phyloP scores from a whole-genome alignment of 2,888 invertebrate species.

The Cryptus armator region DNA sequence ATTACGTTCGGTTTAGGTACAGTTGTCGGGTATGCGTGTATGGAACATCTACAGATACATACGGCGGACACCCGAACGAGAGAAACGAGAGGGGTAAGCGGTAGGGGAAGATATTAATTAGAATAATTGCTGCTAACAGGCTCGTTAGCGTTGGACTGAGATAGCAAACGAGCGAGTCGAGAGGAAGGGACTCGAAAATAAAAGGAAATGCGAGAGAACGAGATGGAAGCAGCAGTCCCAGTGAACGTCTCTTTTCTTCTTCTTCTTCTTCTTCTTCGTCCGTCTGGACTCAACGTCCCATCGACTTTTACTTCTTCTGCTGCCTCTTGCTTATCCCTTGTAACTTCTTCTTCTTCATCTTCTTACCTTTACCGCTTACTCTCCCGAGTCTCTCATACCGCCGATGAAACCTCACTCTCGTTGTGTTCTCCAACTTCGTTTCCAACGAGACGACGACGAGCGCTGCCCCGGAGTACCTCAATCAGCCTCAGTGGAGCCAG shows the following conservation, averaged over 20 bases:
- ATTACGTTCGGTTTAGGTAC: constrained; percentile 1
- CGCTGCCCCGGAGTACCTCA: constrained; percentile 71
- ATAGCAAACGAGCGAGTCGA: constrained; percentile 81
- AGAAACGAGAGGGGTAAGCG: constrained; percentile 49
- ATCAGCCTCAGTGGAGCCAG: constrained; percentile 71
- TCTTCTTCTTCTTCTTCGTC: constrained; percentile 55
- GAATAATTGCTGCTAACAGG: constrained; percentile 85
- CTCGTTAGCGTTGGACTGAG: constrained; percentile 84
- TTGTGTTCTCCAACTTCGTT: constrained; percentile 51
- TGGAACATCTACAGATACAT: constrained; percentile 14
- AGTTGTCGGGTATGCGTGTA: constrained; percentile 12
- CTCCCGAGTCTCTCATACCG: constrained; percentile 50
- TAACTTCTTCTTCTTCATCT: constrained; percentile 76
- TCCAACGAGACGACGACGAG: constrained; percentile 40
- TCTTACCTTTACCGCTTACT: constrained; percentile 57
- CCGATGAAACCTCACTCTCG: constrained; percentile 54
- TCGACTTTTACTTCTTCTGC: constrained; percentile 79
- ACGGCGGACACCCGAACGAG: constrained; percentile 31
- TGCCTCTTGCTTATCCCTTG: constrained; percentile 81
- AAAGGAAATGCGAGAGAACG: constrained; percentile 72
- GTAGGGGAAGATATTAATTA: constrained; percentile 84
- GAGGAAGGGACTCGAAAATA: constrained; percentile 76
- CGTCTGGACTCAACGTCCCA: constrained; percentile 45
- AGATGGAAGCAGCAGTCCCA: constrained; percentile 44
- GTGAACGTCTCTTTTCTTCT: constrained; percentile 55